Conservation (phyloP, 2,888 invertebrate species). For the Epistrophella euchroma region DNA sequence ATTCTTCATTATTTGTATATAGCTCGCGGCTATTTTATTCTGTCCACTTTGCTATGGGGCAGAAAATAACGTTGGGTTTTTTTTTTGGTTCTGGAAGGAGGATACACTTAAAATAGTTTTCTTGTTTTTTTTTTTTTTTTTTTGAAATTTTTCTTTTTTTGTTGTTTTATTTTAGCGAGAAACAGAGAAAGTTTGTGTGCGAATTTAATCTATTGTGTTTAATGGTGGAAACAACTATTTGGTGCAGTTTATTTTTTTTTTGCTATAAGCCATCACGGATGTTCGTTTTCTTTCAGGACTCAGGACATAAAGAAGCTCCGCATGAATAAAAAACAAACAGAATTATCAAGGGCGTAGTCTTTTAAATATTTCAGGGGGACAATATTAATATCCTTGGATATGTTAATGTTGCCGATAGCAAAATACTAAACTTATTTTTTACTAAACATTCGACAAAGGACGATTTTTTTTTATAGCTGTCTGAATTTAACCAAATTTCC, state of each 20-base stretch:
- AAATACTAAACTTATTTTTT: too few relatives aligned
- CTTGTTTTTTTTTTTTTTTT: not conserved
- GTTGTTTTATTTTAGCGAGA: not conserved
- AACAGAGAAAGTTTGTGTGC: slow-evolving; percentile 18
- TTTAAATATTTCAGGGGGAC: not conserved
- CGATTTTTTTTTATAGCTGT: too few relatives aligned
- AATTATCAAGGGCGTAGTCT: not conserved
- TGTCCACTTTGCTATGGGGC: slow-evolving; percentile 11
- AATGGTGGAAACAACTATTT: slow-evolving; percentile 58
- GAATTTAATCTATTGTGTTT: slow-evolving; percentile 56
- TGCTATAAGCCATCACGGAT: slow-evolving; percentile 18
- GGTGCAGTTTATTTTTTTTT: slow-evolving; percentile 36
- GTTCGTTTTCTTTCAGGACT: slow-evolving; percentile 5
- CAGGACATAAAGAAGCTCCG: slow-evolving; percentile 32
- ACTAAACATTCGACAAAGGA: too few relatives aligned
- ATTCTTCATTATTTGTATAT: not conserved
- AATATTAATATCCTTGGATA: too few relatives aligned
- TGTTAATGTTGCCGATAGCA: too few relatives aligned
- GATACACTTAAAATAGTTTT: slow-evolving; percentile 62
- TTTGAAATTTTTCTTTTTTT: not conserved
- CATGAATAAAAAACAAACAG: slow-evolving; percentile 33
- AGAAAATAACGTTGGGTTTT: slow-evolving; percentile 56
- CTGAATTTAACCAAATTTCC: too few relatives aligned
- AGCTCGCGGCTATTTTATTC: slow-evolving; percentile 18
- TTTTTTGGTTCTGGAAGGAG: not conserved